phyloP scores from a whole-genome alignment of 2,888 invertebrate species.

The Callyntrura sp. region DNA sequence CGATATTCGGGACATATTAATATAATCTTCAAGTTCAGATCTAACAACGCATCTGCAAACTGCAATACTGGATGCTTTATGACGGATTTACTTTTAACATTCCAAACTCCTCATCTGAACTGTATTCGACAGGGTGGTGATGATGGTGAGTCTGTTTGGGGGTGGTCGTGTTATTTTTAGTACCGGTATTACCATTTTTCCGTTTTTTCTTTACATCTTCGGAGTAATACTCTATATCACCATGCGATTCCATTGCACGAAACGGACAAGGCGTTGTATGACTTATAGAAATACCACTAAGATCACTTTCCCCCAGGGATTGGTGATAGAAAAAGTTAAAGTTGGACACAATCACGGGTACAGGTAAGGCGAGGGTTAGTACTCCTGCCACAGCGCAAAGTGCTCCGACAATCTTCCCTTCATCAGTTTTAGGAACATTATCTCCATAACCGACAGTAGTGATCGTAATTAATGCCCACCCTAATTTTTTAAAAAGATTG shows the following conservation, averaged over 20 bases:
- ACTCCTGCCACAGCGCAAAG: conserved; percentile 59
- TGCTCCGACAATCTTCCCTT: conserved; percentile 63
- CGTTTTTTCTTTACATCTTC: not conserved
- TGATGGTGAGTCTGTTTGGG: too few species aligned
- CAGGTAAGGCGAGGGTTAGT: conserved; percentile 74
- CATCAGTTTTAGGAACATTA: conserved; percentile 52
- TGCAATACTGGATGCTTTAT: not conserved
- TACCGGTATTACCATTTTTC: not conserved
- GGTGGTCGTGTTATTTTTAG: not conserved
- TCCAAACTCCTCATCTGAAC: conserved; percentile 60
- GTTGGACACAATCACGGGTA: conserved; percentile 77
- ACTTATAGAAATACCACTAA: conserved; percentile 58
- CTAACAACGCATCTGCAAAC: too few species aligned
- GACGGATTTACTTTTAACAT: not conserved
- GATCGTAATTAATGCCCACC: conserved; percentile 32
- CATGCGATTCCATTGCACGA: not conserved
- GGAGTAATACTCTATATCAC: not conserved
- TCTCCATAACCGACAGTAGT: conserved; percentile 81
- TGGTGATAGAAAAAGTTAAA: conserved; percentile 79
- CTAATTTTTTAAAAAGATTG: not conserved
- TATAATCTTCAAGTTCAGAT: too few species aligned
- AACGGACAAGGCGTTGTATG: conserved; percentile 68
- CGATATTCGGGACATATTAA: not conserved
- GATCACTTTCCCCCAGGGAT: conserved; percentile 58
- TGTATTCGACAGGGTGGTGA: not conserved